Conservation (phyloP, 1,140 invertebrate genomes). For the Drosophila simulans region DNA sequence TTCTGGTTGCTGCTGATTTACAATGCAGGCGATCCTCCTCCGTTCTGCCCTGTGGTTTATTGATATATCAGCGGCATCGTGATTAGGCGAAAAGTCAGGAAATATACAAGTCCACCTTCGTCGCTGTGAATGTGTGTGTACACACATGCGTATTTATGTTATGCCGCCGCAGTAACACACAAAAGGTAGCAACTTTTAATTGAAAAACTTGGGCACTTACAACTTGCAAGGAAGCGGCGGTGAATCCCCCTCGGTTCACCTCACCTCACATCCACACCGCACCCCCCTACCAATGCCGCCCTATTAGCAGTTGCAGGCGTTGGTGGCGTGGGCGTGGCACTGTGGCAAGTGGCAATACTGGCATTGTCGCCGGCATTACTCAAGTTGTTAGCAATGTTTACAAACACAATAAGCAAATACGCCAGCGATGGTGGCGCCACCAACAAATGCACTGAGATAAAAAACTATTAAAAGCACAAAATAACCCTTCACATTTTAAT, state of each 20-base stretch:
- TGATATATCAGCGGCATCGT: slow-evolving; percentile 67
- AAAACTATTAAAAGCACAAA: not conserved
- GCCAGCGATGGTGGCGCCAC: slow-evolving; percentile 28
- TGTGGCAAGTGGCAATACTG: slow-evolving; percentile 49
- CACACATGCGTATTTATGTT: slow-evolving; percentile 79
- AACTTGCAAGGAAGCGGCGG: slow-evolving; percentile 61
- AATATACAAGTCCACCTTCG: slow-evolving; percentile 31
- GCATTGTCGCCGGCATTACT: slow-evolving; percentile 81
- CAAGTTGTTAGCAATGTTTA: slow-evolving; percentile 83
- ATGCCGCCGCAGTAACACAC: slow-evolving; percentile 74
- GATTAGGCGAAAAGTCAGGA: slow-evolving; percentile 56
- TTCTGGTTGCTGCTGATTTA: slow-evolving; percentile 55
- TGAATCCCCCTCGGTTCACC: slow-evolving; percentile 5
- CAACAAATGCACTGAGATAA: slow-evolving; percentile 7
- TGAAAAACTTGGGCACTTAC: slow-evolving; percentile 83
- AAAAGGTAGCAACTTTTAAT: slow-evolving; percentile 83
- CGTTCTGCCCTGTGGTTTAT: slow-evolving; percentile 60
- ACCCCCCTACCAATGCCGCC: not conserved
- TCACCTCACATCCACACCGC: no score
- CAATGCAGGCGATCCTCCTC: slow-evolving; percentile 41
- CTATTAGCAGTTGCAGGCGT: slow-evolving; percentile 63
- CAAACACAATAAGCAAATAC: slow-evolving; percentile 82
- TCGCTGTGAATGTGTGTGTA: slow-evolving; percentile 12
- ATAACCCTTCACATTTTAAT: fast-evolving
- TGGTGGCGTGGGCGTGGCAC: slow-evolving; percentile 26